Base-by-base conservation (phyloP, 2,888 invertebrate species). In the Crematogaster levior region DNA sequence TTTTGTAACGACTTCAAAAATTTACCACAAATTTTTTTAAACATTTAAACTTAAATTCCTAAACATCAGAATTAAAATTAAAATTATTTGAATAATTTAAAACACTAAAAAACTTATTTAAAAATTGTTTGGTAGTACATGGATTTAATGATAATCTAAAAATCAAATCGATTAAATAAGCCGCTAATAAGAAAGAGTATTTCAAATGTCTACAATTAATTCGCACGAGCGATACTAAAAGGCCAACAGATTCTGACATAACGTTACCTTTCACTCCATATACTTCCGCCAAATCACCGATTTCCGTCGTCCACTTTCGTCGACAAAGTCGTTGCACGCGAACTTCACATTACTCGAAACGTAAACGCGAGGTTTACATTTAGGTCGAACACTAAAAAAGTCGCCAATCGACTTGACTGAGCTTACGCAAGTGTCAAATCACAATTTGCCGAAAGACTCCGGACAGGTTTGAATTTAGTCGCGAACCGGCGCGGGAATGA, bases 261-360 rank as follows among this genome's bases (percentile, higher is more conserved):
- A 30, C 6, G 18, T 37, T 75, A 75, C 75, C 75, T 75, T 65
- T 66, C 48, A 65, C 37, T 51, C 9, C 66, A 51, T 66, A 1
- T 9, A 75, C 0, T 5, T 66, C 3, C 34, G 66, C 27, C 27
- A n/a, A 37, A 24, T 65, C 68, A 4, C 9, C 68, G 24, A 24
- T 21, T 37, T 48, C 30, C 24, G 63, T 27, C 48, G 66, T 34
- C 3, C 24, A 24, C 46, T 74, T 61, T 4, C 12, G 6, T 63
- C 15, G 48, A 24, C 5, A 1, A 51, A n/a, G 48, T 51, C 21
- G 48, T 18, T 18, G 21, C 34, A 12, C 51, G 51, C 51, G 15
- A 51, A 37, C 34, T 37, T 65, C 15, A 30, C 66, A 48, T 24
- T 48, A 65, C 24, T 9, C 37, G 48, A 51, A 21, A 37, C 18